Evolutionary conservation across 2,797 vertebrate species (phyloP), one percentile per base, ranked within the genome.

Genomic region (Carduelis carduelis): DNA sequence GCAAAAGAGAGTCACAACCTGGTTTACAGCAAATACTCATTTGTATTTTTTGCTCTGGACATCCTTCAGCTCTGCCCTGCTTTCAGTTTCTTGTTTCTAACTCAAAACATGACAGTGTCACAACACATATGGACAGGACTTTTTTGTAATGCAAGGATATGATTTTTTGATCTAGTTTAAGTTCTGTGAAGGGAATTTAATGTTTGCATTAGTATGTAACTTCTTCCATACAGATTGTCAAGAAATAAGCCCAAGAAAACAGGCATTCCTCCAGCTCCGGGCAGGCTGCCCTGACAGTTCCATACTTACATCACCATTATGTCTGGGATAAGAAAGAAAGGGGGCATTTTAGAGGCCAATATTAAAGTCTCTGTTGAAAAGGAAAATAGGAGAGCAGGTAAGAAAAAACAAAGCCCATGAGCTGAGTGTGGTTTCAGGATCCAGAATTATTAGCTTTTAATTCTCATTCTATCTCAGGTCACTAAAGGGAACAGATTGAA

Each of bases 361-460:
- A 47, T 50, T 55, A 35, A 87, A 39, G 55, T 72, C 46, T 72
- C 35, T 79, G 19, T 34, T 76, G 52, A 90, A 89, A 91, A 75
- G 28, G 18, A 37, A 90, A 80, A 84, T 49, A 28, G 60, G 44
- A 59, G 30, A 68, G 41, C 49, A 94, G 64, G 60, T 87, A 87
- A 80, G 64, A 60, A 22, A 22, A 87, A 91, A 89, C 41, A 83
- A 84, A 89, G 64, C 21, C 30, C 7, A 21, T 30, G 27, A 88
- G 18, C 47, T 85, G 41, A 1, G 12, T 12, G 35, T 89, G 69
- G 60, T 77, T 87, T 35, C 71, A 83, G 34, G 86, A 69, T 14
- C 34, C 56, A 87, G 56, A 79, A 82, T 43, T 89, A 87, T 28
- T 89, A 92, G 80, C 41, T 64, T 87, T 87, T 74, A 92, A 85